A percentile compares a stretch with the other conserved stretches of the same genome.
Conservation (phyloP, 2,113 vertebrate species). For the Lethenteron reissneri region DNA sequence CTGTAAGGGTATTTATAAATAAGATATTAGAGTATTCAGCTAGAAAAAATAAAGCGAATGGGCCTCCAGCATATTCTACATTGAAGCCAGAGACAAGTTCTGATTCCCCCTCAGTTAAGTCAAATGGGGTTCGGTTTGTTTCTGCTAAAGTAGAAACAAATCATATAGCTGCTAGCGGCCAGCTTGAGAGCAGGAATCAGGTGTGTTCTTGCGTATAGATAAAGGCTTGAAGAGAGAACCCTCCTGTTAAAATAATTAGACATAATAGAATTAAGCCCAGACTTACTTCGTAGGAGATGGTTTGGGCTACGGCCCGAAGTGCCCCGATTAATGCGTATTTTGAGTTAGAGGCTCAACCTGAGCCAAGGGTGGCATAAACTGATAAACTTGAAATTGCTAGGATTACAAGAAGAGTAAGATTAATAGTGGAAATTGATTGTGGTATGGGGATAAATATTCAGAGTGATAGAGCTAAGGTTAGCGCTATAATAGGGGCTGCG, state of each 20-base stretch:
- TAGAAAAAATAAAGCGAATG: conserved; percentile 13
- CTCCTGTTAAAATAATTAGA: conserved; percentile 7
- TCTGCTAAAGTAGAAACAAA: conserved; percentile 11
- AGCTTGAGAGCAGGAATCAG: conserved; percentile 4
- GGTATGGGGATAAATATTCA: conserved; percentile 10
- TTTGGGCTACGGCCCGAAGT: conserved; percentile 11
- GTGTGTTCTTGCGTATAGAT: conserved; percentile 10
- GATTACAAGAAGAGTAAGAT: conserved; percentile 9
- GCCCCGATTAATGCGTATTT: conserved; percentile 14
- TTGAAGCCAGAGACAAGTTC: conserved; percentile 12
- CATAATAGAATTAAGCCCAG: conserved; percentile 9
- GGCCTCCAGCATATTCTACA: conserved; percentile 13
- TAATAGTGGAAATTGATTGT: conserved; percentile 2
- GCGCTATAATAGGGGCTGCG: conserved; percentile 3
- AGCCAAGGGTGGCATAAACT: conserved; percentile 10
- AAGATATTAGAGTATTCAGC: conserved; percentile 15
- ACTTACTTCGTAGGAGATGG: conserved; percentile 14
- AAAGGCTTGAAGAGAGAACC: conserved; percentile 9
- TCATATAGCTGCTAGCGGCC: conserved; percentile 12
- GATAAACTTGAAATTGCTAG: conserved; percentile 9
- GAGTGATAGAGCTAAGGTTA: conserved; percentile 7
- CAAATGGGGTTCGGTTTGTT: conserved; percentile 13
- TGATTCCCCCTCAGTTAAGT: conserved; percentile 12
- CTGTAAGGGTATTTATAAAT: conserved; percentile 9
- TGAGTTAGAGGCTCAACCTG: conserved; percentile 15